Base-by-base conservation (phyloP, 2,113 vertebrate genomes). In the Eleginops maclovinus region DNA sequence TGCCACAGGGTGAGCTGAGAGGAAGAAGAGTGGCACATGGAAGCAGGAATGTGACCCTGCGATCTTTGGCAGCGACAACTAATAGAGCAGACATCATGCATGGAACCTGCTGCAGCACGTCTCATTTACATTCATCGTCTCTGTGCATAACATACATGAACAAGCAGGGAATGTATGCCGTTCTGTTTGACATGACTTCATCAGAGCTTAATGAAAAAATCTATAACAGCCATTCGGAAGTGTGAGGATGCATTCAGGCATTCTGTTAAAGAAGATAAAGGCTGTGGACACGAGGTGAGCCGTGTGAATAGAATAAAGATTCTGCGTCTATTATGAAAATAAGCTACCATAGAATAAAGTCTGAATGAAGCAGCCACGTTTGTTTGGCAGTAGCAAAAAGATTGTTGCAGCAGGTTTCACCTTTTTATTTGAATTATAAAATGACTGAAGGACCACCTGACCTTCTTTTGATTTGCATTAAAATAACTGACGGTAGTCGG, bases 71-170 rank as follows among this genome's bases (percentile, higher is more conserved):
- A 53, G 19, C 0, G 31, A 43, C 61, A 1, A 26, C 72, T 87
- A 87, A 90, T 82, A 77, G 75, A 53, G 0, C 59, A 12, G 21
- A 61, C 15, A 50, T 50, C 66, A 79, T 79, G 83, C 50, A 55
- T 1, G 73, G 71, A 12, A 62, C 24, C 68, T 19, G 46, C 59
- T 15, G 43, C 72, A 6, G 0, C 64, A 13, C 31, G 9, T 9
- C 55, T 87, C 56, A 85, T 88, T 84, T 88, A 73, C 85, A 88
- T 87, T n/a, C 62, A 17, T 8, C 22, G 46, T 63, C 75, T 80
- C 64, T 16, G 47, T 82, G 85, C 80, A 75, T 84, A 75, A 75
- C 68, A 59, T 12, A 49, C 58, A 26, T 0, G 2, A 54, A 11
- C 54, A 65, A 71, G 14, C 31, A 40, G 41, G 22, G 9, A 19